Evolutionary conservation across 2,888 invertebrate genomes (phyloP).

Genomic region (Adela reaumurella): DNA sequence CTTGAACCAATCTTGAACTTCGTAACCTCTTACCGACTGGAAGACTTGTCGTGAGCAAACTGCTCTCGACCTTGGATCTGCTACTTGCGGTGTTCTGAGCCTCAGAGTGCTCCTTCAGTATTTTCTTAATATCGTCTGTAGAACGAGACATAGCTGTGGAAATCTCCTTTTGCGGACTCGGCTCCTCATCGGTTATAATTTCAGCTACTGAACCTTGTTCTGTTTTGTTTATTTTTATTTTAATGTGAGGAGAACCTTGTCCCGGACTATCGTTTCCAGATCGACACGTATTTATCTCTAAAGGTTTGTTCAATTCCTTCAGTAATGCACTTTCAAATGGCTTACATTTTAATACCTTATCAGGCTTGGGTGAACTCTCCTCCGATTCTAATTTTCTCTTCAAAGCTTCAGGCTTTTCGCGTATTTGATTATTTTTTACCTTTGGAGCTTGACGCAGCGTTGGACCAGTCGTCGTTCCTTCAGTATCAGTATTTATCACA

Average conservation of each 20-base stretch:
- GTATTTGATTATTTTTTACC: not conserved
- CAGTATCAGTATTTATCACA: not conserved
- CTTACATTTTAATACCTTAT: not conserved
- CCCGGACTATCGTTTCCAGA: constrained; percentile 34
- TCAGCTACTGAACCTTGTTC: constrained; percentile 49
- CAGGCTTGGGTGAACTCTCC: not conserved
- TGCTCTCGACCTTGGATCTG: constrained; percentile 26
- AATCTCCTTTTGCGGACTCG: not conserved
- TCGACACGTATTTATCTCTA: constrained; percentile 45
- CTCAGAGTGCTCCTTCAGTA: constrained; percentile 7
- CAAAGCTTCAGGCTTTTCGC: not conserved
- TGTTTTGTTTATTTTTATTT: constrained; percentile 63
- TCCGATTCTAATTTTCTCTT: not conserved
- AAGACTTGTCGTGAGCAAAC: constrained; percentile 21
- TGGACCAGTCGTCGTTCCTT: not conserved
- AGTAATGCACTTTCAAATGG: not conserved
- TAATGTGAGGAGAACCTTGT: constrained; percentile 57
- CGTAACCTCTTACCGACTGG: constrained; percentile 39
- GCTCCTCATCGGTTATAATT: constrained; percentile 42
- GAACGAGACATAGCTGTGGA: not conserved
- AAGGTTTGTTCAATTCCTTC: constrained; percentile 26
- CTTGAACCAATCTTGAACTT: constrained; percentile 41
- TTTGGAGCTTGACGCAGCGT: not conserved
- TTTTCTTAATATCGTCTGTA: constrained; percentile 16
- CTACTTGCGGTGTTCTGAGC: constrained; percentile 22